A percentile compares a stretch with the other conserved stretches of the same genome.
These are phyloP conservation scores for Cerastis leucographa DNA, from an alignment of 2,888 invertebrate genomes.

Conservation along the genomic window DNA sequence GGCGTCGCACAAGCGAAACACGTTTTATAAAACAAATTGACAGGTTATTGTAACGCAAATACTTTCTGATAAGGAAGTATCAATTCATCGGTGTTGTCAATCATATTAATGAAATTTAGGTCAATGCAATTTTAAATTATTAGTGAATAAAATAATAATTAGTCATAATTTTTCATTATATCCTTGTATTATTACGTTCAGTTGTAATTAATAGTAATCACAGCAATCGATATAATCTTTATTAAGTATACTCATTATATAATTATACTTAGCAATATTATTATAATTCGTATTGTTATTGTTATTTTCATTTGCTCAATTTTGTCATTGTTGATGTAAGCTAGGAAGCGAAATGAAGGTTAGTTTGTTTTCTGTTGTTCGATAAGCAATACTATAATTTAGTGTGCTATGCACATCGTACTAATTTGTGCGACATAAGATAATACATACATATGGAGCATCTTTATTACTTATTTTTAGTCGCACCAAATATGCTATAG, in stretches of 20 bases:
- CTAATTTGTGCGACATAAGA: constrained; percentile 45
- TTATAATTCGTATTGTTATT: constrained; percentile 86
- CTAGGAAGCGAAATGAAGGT: constrained; percentile 82
- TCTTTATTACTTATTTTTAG: constrained; percentile 58
- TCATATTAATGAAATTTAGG: constrained; percentile 81
- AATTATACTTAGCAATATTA: constrained; percentile 75
- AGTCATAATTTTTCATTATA: constrained; percentile 78
- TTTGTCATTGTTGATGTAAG: constrained; percentile 87
- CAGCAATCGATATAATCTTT: constrained; percentile 78
- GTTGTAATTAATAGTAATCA: constrained; percentile 80
- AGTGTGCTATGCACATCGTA: constrained; percentile 60
- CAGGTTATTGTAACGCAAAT: constrained; percentile 79
- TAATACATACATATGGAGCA: constrained; percentile 35
- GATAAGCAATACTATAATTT: constrained; percentile 69
- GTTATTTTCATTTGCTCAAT: constrained; percentile 90
- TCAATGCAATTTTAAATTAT: constrained; percentile 84
- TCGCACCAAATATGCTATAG: constrained; percentile 59
- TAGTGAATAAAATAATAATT: constrained; percentile 74
- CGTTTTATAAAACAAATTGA: constrained; percentile 52
- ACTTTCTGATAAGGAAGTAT: constrained; percentile 74
- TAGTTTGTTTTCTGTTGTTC: constrained; percentile 80
- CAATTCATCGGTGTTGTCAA: constrained; percentile 84
- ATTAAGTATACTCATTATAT: constrained; percentile 85
- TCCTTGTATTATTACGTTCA: constrained; percentile 70
- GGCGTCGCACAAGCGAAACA: constrained; percentile 21